Conservation (phyloP, 2,113 vertebrate genomes). For the Pycnonotus jocosus region DNA sequence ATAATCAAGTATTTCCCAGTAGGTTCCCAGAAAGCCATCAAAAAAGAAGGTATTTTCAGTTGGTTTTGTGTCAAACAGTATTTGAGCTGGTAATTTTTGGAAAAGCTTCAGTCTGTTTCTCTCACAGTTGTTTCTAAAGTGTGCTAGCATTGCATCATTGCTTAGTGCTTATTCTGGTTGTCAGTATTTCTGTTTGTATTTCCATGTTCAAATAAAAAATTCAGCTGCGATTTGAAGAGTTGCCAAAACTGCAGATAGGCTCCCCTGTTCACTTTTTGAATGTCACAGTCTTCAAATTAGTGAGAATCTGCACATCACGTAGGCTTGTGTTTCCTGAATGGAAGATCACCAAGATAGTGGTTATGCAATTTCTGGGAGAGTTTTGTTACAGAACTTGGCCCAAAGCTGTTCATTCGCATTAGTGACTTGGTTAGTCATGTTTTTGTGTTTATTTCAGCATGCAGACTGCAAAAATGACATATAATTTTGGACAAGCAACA, state of each 20-base stretch:
- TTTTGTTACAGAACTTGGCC: conserved; percentile 2
- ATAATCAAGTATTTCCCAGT: background rate
- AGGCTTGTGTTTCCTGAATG: background rate
- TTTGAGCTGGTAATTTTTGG: background rate
- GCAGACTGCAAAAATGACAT: background rate
- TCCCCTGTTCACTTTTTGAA: background rate
- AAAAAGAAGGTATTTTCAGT: background rate
- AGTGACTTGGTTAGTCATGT: conserved; percentile 21
- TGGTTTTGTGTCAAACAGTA: background rate
- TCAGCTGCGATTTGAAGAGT: background rate
- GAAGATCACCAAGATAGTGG: background rate
- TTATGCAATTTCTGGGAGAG: conserved; percentile 9
- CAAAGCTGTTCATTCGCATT: conserved; percentile 4
- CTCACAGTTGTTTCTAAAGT: background rate
- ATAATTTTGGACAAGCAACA: conserved; percentile 28
- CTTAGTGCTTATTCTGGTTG: background rate
- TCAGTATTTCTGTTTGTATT: background rate
- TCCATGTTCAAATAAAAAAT: background rate
- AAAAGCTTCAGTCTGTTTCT: background rate
- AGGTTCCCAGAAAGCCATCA: background rate
- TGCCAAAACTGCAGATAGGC: background rate
- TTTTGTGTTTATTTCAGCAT: conserved; percentile 9
- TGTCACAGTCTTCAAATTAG: background rate
- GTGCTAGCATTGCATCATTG: background rate
- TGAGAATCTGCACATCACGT: background rate